Evolutionary conservation across 2,888 invertebrate species (phyloP).

Genomic region (Dioctria rufipes): DNA sequence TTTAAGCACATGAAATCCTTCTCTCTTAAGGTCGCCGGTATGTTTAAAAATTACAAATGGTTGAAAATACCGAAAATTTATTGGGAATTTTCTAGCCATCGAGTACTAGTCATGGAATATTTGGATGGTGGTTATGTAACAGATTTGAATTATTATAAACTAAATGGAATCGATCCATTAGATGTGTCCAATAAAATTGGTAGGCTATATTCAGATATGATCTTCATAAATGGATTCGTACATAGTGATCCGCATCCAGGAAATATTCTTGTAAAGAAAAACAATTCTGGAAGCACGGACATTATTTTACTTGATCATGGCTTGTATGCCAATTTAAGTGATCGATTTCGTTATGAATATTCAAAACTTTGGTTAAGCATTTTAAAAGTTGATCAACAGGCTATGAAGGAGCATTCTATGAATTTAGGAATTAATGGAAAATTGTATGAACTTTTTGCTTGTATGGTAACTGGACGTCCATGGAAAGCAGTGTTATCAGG

Average conservation of each 20-base stretch:
- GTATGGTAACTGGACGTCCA: slow-evolving; percentile 95
- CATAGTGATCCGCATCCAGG: slow-evolving; percentile 99
- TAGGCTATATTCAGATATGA: slow-evolving; percentile 95
- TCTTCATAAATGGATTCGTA: slow-evolving; percentile 92
- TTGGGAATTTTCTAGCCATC: slow-evolving; percentile 86
- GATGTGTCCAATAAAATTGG: slow-evolving; percentile 91
- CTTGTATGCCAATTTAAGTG: slow-evolving; percentile 88
- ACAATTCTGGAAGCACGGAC: slow-evolving; percentile 73
- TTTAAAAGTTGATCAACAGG: slow-evolving; percentile 83
- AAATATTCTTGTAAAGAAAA: slow-evolving; percentile 84
- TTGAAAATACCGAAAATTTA: slow-evolving; percentile 77
- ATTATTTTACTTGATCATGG: slow-evolving; percentile 96
- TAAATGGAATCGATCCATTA: slow-evolving; percentile 80
- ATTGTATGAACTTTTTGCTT: slow-evolving; percentile 91
- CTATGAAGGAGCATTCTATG: slow-evolving; percentile 84
- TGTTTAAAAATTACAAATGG: slow-evolving; percentile 72
- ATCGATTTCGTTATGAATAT: slow-evolving; percentile 91
- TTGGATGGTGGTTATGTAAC: slow-evolving; percentile 95
- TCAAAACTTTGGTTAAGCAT: slow-evolving; percentile 95
- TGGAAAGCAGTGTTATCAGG: slow-evolving; percentile 93
- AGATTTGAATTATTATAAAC: slow-evolving; percentile 86
- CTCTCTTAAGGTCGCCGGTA: slow-evolving; percentile 70
- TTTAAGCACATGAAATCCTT: too few relatives aligned
- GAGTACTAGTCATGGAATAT: slow-evolving; percentile 97
- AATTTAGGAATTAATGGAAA: slow-evolving; percentile 88